Evolutionary conservation across 2,113 vertebrate genomes (phyloP).

Genomic region (Clarias batrachus): DNA sequence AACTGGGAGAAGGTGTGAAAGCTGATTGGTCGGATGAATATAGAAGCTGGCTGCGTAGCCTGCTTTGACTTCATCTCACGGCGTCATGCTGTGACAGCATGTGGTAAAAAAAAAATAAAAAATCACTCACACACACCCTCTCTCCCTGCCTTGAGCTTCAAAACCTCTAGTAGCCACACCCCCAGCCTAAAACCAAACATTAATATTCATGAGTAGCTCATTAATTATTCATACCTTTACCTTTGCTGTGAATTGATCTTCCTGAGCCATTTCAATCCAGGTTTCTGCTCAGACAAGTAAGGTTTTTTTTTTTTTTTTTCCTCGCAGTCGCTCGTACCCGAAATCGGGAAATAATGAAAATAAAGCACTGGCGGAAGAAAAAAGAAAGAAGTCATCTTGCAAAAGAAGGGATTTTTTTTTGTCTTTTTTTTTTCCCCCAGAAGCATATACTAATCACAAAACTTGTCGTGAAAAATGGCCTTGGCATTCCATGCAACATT

Average conservation of each 20-base stretch:
- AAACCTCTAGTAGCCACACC: slow-evolving; percentile 20
- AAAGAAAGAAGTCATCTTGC: neutral
- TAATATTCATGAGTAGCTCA: slow-evolving; percentile 23
- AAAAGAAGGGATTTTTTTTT: neutral
- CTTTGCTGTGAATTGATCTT: slow-evolving; percentile 3
- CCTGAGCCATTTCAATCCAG: neutral
- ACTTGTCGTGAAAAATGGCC: slow-evolving; percentile 4
- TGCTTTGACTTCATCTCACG: slow-evolving; percentile 11
- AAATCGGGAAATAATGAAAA: neutral
- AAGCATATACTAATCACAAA: slow-evolving; percentile 2
- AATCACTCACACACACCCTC: neutral
- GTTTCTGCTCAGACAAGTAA: neutral
- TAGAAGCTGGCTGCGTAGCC: slow-evolving; percentile 8
- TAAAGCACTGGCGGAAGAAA: neutral
- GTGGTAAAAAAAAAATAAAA: slow-evolving; percentile 17
- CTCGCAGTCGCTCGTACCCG: too few relatives aligned
- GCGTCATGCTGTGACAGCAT: slow-evolving; percentile 28
- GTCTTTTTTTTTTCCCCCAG: neutral
- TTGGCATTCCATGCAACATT: neutral
- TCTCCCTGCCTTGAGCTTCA: neutral
- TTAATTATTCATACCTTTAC: slow-evolving; percentile 34
- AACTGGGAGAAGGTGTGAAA: slow-evolving; percentile 7
- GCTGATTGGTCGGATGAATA: slow-evolving; percentile 31
- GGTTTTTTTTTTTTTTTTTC: neutral
- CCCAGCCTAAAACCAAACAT: slow-evolving; percentile 6